A percentile compares a stretch with the other conserved stretches of the same genome.
Conservation (phyloP, 2,888 invertebrate genomes). For the Parelbella ahira region DNA sequence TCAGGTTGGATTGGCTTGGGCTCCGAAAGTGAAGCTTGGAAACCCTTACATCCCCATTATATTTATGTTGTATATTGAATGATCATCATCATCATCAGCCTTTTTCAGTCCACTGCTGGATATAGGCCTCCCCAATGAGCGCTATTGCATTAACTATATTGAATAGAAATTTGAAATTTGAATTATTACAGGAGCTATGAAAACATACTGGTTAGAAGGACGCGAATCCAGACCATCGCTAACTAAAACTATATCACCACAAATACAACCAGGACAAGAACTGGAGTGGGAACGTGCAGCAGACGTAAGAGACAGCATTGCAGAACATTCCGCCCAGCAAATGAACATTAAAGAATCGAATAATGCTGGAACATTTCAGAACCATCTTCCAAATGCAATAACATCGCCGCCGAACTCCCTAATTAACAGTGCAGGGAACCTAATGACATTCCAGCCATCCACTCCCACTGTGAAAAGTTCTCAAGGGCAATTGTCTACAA, state of each 20-base stretch:
- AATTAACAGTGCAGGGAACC: conserved; percentile 38
- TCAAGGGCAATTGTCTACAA: conserved; percentile 32
- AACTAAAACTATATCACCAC: conserved; percentile 63
- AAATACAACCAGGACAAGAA: conserved; percentile 61
- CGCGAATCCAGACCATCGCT: conserved; percentile 83
- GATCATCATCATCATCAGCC: too few relatives aligned
- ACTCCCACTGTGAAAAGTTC: conserved; percentile 36
- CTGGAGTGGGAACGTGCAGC: conserved; percentile 72
- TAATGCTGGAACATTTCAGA: conserved; percentile 32
- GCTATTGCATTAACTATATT: too few relatives aligned
- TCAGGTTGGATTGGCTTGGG: too few relatives aligned
- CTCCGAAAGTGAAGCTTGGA: too few relatives aligned
- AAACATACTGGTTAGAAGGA: conserved; percentile 92
- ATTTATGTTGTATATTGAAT: too few relatives aligned
- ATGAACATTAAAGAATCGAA: conserved; percentile 46
- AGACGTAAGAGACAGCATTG: conserved; percentile 68
- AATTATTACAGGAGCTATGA: conserved; percentile 84
- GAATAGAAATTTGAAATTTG: too few relatives aligned
- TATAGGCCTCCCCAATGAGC: too few relatives aligned
- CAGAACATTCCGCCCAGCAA: conserved; percentile 64
- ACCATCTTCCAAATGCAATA: conserved; percentile 44
- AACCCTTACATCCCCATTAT: too few relatives aligned
- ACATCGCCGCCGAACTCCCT: conserved; percentile 50
- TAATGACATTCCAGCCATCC: conserved; percentile 38
- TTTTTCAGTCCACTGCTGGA: too few relatives aligned